These are phyloP conservation scores for Heterodera schachtii DNA, from an alignment of 1,140 invertebrate species.

Conservation along the genomic window DNA sequence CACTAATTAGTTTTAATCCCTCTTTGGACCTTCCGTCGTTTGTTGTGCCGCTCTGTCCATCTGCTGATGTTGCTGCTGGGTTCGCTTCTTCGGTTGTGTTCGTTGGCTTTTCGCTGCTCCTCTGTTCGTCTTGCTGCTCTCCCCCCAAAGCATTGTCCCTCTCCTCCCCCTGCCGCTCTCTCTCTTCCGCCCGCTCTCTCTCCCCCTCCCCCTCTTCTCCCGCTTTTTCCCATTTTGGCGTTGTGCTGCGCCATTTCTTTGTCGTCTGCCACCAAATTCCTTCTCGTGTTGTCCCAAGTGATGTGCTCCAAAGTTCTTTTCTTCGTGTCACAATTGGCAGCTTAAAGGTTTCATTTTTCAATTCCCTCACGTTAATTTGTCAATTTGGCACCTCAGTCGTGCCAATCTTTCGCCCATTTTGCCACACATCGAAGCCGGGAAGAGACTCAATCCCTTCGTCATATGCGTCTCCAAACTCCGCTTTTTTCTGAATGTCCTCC, in stretches of 20 bases:
- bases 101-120: no score
- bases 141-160: no score
- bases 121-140: no score
- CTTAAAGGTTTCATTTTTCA: conserved; percentile 1
- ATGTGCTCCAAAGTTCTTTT: conserved; percentile 24
- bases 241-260: conserved; percentile 15
- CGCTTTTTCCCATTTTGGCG: background rate
- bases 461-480: conserved; percentile 23
- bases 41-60: no score
- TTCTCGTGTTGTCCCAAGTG: background rate
- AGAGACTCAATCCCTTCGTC: conserved; percentile 17
- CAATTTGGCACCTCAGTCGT: conserved; percentile 4
- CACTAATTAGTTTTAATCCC: no score
- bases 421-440: conserved; percentile 15
- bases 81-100: no score
- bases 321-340: conserved; percentile 23
- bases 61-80: no score
- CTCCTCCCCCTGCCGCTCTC: no score
- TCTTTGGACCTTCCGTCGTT: no score
- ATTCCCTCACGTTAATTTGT: background rate
- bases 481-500: conserved; percentile 6
- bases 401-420: conserved; percentile 17
- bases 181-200: no score
- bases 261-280: conserved; percentile 17
- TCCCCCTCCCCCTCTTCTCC: background rate